phyloP scores from a whole-genome alignment of 2,113 vertebrate species.

The Atlantisia rogersi region DNA sequence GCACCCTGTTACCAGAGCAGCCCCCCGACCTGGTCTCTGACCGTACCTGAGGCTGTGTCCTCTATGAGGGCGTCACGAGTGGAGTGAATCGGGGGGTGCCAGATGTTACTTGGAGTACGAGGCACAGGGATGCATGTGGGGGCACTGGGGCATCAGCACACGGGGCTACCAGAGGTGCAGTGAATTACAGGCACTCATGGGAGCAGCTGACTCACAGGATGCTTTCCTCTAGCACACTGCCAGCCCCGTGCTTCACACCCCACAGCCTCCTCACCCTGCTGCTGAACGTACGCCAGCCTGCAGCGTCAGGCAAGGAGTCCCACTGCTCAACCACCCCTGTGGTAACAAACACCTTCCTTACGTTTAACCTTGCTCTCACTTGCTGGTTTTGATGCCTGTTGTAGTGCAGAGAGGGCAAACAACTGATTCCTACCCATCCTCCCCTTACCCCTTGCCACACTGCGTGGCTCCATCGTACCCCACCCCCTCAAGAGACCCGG shows the following conservation, averaged over 20 bases:
- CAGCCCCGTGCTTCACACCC: background rate
- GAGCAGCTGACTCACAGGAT: background rate
- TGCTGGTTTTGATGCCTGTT: background rate
- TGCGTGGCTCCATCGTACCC: too few species aligned
- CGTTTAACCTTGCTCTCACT: background rate
- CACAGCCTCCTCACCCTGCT: background rate
- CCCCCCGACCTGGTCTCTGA: background rate
- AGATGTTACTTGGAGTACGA: background rate
- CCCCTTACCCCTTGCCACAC: background rate
- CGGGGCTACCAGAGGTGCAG: too few species aligned
- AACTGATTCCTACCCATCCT: background rate
- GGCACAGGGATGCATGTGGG: background rate
- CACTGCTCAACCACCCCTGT: background rate
- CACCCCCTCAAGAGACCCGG: background rate
- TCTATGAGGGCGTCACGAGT: background rate
- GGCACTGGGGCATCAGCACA: background rate
- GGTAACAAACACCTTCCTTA: background rate
- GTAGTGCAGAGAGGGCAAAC: background rate
- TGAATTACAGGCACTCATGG: background rate
- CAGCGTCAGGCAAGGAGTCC: background rate
- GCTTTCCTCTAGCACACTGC: too few species aligned
- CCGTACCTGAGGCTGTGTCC: background rate
- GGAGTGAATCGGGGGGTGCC: background rate
- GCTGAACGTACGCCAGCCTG: too few species aligned
- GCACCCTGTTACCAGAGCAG: too few species aligned